Conservation (phyloP, 2,888 invertebrate species). For the Parthenolecanium corni region DNA sequence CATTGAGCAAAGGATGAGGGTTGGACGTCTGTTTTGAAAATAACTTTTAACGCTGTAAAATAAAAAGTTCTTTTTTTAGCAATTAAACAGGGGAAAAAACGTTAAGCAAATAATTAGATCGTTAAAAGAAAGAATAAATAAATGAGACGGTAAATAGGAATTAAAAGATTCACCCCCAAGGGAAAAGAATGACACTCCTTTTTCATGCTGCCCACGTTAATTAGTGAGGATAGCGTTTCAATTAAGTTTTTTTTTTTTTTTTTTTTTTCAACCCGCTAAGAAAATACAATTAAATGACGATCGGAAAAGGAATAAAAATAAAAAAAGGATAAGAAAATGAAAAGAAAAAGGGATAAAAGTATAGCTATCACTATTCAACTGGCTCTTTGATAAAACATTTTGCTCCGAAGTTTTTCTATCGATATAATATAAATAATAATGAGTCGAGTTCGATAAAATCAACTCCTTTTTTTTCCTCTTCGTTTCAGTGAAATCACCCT, state of each 20-base stretch:
- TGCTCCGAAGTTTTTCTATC: no score
- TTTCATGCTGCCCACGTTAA: constrained; percentile 26
- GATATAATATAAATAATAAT: constrained; percentile 16
- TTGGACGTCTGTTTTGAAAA: not conserved
- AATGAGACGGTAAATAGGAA: constrained; percentile 26
- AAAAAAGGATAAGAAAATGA: not conserved
- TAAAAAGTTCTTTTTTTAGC: constrained; percentile 17
- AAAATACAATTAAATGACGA: constrained; percentile 23
- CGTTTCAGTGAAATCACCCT: no score
- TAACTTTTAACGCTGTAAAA: constrained; percentile 15
- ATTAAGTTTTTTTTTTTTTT: constrained; percentile 20
- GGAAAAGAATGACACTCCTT: constrained; percentile 26
- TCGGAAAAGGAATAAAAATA: constrained; percentile 20
- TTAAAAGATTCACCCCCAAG: constrained; percentile 23
- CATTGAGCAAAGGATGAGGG: not conserved
- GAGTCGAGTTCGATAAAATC: not conserved
- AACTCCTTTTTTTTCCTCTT: constrained; percentile 6
- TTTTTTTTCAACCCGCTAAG: constrained; percentile 7
- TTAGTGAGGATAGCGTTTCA: constrained; percentile 24
- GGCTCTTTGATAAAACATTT: constrained; percentile 11
- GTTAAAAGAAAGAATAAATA: constrained; percentile 24
- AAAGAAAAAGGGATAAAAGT: no score
- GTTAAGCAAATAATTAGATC: constrained; percentile 27
- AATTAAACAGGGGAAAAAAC: constrained; percentile 21
- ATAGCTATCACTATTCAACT: not conserved